A percentile compares a stretch with the other conserved stretches of the same genome.
phyloP scores from a whole-genome alignment of 2,888 invertebrate genomes.

The Congeria kusceri region DNA sequence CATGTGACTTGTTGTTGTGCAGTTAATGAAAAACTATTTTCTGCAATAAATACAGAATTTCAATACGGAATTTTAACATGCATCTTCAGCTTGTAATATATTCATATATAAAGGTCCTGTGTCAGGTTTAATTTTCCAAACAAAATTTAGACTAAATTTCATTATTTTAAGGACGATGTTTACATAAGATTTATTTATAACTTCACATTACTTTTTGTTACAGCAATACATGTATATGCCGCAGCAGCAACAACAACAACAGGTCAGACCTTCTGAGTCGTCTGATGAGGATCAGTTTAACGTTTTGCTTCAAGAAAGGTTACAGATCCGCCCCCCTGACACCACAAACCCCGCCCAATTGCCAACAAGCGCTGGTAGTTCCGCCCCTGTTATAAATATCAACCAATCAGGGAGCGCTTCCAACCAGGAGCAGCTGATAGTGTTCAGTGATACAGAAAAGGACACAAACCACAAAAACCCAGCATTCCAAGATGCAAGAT shows the following conservation, averaged over 20 bases:
- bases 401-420: conserved; percentile 2
- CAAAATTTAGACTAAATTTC: too few species aligned
- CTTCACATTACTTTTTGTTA: neutral
- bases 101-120: too few species aligned
- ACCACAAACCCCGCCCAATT: conserved; percentile 48
- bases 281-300: conserved; percentile 57
- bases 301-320: conserved; percentile 47
- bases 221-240: conserved; percentile 28
- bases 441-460: conserved; percentile 60
- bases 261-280: conserved; percentile 34
- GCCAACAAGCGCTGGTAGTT: conserved; percentile 8
- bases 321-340: conserved; percentile 48
- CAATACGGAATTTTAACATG: too few species aligned
- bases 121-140: too few species aligned
- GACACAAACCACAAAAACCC: conserved; percentile 50
- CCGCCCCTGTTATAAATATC: neutral
- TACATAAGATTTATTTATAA: too few species aligned
- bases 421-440: conserved; percentile 41
- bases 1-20: too few species aligned
- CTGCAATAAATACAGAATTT: too few species aligned
- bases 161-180: too few species aligned
- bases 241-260: conserved; percentile 51
- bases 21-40: too few species aligned
- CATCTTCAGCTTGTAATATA: too few species aligned
- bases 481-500: conserved; percentile 47